Evolutionary conservation across 2,888 invertebrate genomes (phyloP).

Genomic region (Trimorus sp.): DNA sequence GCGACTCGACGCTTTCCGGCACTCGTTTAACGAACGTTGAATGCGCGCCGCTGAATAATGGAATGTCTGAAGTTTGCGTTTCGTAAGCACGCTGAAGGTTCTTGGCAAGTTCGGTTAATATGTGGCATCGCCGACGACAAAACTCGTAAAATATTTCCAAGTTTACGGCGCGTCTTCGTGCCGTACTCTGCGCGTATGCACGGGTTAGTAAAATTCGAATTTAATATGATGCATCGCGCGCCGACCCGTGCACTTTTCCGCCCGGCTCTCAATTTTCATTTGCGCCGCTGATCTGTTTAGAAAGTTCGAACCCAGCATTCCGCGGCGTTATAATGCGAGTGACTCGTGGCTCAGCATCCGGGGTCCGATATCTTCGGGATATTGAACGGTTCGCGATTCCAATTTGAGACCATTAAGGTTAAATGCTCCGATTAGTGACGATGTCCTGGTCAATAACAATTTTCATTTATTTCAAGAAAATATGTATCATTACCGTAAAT

Average conservation of each 20-base stretch:
- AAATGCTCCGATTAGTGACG: no score
- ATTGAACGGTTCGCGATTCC: slow-evolving; percentile 25
- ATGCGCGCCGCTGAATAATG: slow-evolving; percentile 27
- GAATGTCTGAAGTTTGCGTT: slow-evolving; percentile 35
- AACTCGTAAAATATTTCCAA: slow-evolving; percentile 61
- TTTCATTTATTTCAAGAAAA: no score
- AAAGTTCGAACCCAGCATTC: slow-evolving; percentile 36
- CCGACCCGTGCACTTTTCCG: slow-evolving; percentile 35
- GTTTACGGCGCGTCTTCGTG: slow-evolving; percentile 64
- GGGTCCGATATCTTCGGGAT: slow-evolving; percentile 5
- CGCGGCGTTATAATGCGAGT: slow-evolving; percentile 12
- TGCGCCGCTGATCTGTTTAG: slow-evolving; percentile 41
- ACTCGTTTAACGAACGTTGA: neutral
- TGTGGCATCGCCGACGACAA: slow-evolving; percentile 38
- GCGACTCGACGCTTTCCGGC: neutral
- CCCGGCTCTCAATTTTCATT: slow-evolving; percentile 52
- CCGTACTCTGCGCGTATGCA: slow-evolving; percentile 13
- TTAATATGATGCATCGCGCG: slow-evolving; percentile 53
- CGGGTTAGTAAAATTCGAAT: slow-evolving; percentile 68
- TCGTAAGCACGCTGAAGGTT: slow-evolving; percentile 18
- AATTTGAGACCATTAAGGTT: slow-evolving; percentile 22
- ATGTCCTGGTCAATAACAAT: no score
- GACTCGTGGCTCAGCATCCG: slow-evolving; percentile 18
- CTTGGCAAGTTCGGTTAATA: slow-evolving; percentile 46
- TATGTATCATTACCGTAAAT: no score